phyloP scores from a whole-genome alignment of 1,140 invertebrate species.

The Zophobas atratus region DNA sequence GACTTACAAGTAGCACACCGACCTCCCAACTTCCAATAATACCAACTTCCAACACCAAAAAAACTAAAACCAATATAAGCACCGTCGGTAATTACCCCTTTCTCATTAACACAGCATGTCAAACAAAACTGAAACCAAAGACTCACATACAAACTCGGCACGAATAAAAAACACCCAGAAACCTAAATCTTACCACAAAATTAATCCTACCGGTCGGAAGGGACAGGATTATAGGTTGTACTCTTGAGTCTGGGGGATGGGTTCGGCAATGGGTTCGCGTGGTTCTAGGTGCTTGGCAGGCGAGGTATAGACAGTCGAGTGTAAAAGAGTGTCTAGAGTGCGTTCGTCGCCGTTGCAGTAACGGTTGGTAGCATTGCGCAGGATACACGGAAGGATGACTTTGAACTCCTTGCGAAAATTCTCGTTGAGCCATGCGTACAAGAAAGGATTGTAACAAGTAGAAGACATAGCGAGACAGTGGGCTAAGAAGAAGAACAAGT shows the following conservation, averaged over 20 bases:
- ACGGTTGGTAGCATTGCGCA: constrained; percentile 50
- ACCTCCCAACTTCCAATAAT: too few relatives aligned
- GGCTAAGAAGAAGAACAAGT: constrained; percentile 86
- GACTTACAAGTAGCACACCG: too few relatives aligned
- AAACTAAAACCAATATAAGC: too few relatives aligned
- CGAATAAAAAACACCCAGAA: constrained; percentile 32
- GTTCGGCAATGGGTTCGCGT: constrained; percentile 60
- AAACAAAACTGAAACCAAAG: constrained; percentile 24
- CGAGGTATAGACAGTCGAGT: constrained; percentile 58
- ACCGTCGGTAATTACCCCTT: too few relatives aligned
- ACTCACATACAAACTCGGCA: constrained; percentile 23
- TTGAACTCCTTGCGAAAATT: constrained; percentile 97
- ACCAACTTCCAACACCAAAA: too few relatives aligned
- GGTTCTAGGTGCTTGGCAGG: constrained; percentile 61
- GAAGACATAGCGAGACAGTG: constrained; percentile 95
- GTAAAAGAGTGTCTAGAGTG: constrained; percentile 60
- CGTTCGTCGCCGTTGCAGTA: constrained; percentile 59
- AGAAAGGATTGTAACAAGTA: constrained; percentile 91
- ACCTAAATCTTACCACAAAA: constrained; percentile 40
- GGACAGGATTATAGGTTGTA: constrained; percentile 47
- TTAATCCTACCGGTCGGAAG: constrained; percentile 42
- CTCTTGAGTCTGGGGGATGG: constrained; percentile 55
- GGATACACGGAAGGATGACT: constrained; percentile 81
- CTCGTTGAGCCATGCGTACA: constrained; percentile 97
- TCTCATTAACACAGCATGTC: not conserved